These are phyloP conservation scores for Polymixis lichenea DNA, from an alignment of 2,888 invertebrate species.

Conservation along the genomic window DNA sequence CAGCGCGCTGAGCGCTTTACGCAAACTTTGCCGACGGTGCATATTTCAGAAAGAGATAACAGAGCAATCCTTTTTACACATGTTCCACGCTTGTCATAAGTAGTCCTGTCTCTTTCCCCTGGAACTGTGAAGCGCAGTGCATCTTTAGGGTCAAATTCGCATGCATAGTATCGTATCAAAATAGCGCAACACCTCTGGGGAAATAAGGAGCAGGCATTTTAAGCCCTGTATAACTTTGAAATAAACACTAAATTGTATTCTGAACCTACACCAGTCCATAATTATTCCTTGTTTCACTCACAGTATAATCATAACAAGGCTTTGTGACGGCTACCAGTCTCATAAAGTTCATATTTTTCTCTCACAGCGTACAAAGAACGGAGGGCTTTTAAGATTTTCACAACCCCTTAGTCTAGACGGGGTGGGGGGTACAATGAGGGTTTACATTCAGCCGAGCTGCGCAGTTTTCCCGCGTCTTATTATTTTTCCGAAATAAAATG, in stretches of 20 bases:
- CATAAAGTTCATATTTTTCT: constrained; percentile 68
- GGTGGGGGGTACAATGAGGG: constrained; percentile 48
- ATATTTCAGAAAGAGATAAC: constrained; percentile 12
- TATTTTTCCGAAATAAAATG: constrained; percentile 74
- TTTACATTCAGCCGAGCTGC: constrained; percentile 72
- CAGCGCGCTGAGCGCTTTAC: background rate
- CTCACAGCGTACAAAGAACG: constrained; percentile 62
- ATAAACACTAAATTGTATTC: constrained; percentile 33
- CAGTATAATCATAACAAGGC: constrained; percentile 48
- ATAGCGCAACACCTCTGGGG: background rate
- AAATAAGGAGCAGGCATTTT: constrained; percentile 3
- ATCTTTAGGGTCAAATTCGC: constrained; percentile 9
- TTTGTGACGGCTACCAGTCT: constrained; percentile 45
- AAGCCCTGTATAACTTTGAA: background rate
- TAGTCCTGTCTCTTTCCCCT: background rate
- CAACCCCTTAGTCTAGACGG: constrained; percentile 70
- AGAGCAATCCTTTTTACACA: constrained; percentile 6
- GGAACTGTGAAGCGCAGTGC: background rate
- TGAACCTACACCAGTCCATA: background rate
- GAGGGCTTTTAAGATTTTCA: constrained; percentile 73
- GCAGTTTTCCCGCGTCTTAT: constrained; percentile 66
- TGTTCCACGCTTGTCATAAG: background rate
- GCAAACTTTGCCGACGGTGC: background rate
- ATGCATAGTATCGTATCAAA: background rate
- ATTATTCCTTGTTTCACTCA: constrained; percentile 39